These are phyloP conservation scores for Hirtodrosophila cameraria DNA, from an alignment of 2,888 invertebrate species.

Conservation along the genomic window DNA sequence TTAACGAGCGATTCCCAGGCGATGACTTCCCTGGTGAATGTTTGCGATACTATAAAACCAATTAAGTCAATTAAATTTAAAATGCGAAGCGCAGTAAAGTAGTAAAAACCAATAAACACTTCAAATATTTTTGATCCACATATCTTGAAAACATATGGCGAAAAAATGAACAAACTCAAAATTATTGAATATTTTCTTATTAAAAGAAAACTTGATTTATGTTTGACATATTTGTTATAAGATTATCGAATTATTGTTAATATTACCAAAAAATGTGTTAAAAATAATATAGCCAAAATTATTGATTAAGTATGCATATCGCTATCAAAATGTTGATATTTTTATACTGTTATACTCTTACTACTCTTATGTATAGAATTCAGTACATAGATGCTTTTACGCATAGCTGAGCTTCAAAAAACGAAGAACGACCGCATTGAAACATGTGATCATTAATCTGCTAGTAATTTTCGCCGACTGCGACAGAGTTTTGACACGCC, in stretches of 20 bases:
- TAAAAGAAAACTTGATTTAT: too few species aligned
- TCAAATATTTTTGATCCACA: too few species aligned
- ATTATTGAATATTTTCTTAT: too few species aligned
- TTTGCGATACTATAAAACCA: slow-evolving; percentile 22
- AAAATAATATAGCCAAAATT: too few species aligned
- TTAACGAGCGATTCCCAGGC: slow-evolving; percentile 25
- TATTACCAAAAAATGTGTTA: too few species aligned
- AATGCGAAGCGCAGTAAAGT: background rate
- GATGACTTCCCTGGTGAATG: slow-evolving; percentile 11
- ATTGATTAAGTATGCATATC: too few species aligned
- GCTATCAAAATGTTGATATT: too few species aligned
- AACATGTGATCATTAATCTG: slow-evolving; percentile 71
- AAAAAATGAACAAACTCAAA: too few species aligned
- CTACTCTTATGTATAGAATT: slow-evolving; percentile 8
- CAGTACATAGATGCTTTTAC: slow-evolving; percentile 49
- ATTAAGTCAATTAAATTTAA: slow-evolving; percentile 32
- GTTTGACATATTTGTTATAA: too few species aligned
- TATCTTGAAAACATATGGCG: too few species aligned
- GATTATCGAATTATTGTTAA: too few species aligned
- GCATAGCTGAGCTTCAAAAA: slow-evolving; percentile 57
- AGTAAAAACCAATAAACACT: background rate
- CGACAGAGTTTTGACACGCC: slow-evolving; percentile 64
- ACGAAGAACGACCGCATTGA: slow-evolving; percentile 59
- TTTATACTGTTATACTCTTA: too few species aligned
- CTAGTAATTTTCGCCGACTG: slow-evolving; percentile 64